These are phyloP conservation scores for Diplodus puntazzo DNA, from an alignment of 2,797 vertebrate genomes.

Conservation along the genomic window DNA sequence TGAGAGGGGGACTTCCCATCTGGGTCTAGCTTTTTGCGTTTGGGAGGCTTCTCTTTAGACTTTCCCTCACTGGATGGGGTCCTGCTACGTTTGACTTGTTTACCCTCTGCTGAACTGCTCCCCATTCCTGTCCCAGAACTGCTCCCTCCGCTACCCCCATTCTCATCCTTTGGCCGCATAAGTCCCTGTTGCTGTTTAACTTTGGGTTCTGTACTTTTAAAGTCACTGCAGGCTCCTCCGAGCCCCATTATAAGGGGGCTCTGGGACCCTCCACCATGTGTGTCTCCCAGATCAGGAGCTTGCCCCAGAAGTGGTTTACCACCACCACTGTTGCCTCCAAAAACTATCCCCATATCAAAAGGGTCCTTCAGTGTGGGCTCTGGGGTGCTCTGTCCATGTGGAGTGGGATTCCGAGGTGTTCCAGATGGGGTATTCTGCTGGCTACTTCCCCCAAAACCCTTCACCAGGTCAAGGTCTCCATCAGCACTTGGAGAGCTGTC, in stretches of 20 bases:
- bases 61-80: conserved; percentile 98
- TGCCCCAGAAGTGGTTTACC: conserved; percentile 85
- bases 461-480: conserved; percentile 94
- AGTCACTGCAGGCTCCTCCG: conserved; percentile 80
- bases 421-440: conserved; percentile 89
- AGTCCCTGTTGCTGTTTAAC: conserved; percentile 81
- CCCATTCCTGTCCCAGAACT: conserved; percentile 85
- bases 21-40: conserved; percentile 94
- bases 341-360: conserved; percentile 95
- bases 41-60: conserved; percentile 96
- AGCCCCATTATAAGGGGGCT: conserved; percentile 90
- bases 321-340: conserved; percentile 88
- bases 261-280: conserved; percentile 90
- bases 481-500: conserved; percentile 97
- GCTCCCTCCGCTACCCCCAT: conserved; percentile 82
- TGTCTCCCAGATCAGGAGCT: conserved; percentile 91
- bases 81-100: conserved; percentile 95
- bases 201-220: conserved; percentile 90
- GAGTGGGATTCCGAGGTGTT: conserved; percentile 87
- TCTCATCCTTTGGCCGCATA: conserved; percentile 84
- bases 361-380: conserved; percentile 89
- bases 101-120: conserved; percentile 87
- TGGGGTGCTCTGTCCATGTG: conserved; percentile 86
- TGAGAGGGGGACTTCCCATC: conserved; percentile 98
- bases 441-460: conserved; percentile 91